phyloP scores from a whole-genome alignment of 2,113 vertebrate species.

The Numida meleagris region DNA sequence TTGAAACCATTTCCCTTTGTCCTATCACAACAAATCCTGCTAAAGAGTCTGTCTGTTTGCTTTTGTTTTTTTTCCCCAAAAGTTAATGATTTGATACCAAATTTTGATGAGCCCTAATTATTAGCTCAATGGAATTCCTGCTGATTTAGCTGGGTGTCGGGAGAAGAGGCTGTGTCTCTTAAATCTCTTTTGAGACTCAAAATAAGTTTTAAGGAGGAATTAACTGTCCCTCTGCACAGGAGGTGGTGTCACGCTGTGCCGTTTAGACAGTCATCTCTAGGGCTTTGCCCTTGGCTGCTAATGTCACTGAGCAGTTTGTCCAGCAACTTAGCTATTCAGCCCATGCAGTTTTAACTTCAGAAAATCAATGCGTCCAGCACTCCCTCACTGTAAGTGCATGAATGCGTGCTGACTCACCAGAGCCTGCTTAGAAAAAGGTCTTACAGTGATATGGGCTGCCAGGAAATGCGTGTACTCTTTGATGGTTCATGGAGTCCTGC shows the following conservation, averaged over 20 bases:
- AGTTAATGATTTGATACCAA: neutral
- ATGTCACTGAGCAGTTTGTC: neutral
- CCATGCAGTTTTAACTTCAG: neutral
- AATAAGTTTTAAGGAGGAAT: neutral
- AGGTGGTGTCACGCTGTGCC: neutral
- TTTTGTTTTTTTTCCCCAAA: neutral
- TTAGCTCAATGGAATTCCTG: neutral
- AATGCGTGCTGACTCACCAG: neutral
- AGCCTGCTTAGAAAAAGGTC: neutral
- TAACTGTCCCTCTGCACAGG: neutral
- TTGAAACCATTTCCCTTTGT: neutral
- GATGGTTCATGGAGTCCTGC: neutral
- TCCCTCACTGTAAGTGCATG: neutral
- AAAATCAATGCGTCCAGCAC: neutral
- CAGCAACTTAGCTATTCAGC: neutral
- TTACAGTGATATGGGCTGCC: neutral
- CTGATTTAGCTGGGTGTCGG: neutral
- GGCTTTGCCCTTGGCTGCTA: neutral
- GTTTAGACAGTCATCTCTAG: neutral
- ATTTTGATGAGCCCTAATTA: neutral
- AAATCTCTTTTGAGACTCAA: neutral
- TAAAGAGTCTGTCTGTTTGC: neutral
- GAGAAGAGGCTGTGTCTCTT: neutral
- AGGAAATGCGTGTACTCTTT: neutral
- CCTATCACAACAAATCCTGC: neutral